Conservation (phyloP, 2,797 vertebrate genomes). For the Avahi laniger region DNA sequence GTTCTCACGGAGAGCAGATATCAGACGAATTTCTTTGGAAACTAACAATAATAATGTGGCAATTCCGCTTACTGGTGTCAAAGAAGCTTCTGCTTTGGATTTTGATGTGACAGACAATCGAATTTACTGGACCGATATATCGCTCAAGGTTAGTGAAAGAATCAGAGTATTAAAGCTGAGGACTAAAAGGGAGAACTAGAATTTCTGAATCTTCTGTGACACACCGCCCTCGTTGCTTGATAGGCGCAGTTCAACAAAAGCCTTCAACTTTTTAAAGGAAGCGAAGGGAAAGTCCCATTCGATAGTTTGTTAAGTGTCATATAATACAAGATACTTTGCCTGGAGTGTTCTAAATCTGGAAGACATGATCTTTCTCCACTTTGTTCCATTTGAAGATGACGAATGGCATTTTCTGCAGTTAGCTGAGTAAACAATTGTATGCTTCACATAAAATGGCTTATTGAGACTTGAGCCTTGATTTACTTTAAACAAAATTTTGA, state of each 20-base stretch:
- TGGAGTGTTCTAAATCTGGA: not conserved
- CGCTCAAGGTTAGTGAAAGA: slow-evolving; percentile 90
- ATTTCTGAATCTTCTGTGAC: not conserved
- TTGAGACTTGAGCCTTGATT: not conserved
- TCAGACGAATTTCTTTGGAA: slow-evolving; percentile 96
- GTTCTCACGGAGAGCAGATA: slow-evolving; percentile 97
- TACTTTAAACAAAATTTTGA: slow-evolving; percentile 8
- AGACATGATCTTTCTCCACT: not conserved
- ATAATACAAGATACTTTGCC: not conserved
- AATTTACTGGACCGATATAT: slow-evolving; percentile 99
- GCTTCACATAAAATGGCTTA: not conserved
- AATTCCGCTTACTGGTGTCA: slow-evolving; percentile 96
- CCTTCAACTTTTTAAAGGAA: slow-evolving; percentile 8
- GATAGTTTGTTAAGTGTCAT: not conserved
- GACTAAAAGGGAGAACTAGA: not conserved
- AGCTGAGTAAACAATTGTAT: not conserved
- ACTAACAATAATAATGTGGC: slow-evolving; percentile 98
- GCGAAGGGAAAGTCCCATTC: not conserved
- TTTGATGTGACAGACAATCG: slow-evolving; percentile 97
- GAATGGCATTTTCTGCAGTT: slow-evolving; percentile 14
- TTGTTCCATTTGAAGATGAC: not conserved
- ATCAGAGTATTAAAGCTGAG: not conserved
- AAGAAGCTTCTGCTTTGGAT: slow-evolving; percentile 97
- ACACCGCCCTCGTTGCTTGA: not conserved
- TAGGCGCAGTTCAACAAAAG: not conserved